phyloP scores from a whole-genome alignment of 2,113 vertebrate species.

The Eulacestoma nigropectus region DNA sequence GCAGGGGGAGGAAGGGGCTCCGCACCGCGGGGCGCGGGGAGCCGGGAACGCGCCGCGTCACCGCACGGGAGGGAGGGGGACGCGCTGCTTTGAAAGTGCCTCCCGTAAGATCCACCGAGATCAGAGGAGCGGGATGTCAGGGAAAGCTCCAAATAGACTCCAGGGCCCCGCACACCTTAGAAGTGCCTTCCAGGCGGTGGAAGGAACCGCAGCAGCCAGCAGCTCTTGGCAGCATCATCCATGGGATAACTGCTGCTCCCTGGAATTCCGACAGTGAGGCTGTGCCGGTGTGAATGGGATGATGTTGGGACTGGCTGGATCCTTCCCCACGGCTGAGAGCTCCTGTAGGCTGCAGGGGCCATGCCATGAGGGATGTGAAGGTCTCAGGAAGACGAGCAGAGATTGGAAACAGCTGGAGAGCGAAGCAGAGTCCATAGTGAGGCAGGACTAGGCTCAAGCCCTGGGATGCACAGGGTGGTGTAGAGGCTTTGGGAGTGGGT shows the following conservation, averaged over 20 bases:
- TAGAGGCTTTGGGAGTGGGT: background rate
- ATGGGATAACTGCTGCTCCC: accelerated
- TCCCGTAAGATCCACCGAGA: background rate
- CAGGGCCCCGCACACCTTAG: accelerated
- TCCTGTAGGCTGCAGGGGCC: background rate
- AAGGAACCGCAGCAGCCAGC: background rate
- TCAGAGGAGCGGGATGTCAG: background rate
- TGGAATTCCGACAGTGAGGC: background rate
- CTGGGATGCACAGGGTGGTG: background rate
- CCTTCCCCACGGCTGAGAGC: background rate
- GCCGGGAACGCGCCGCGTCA: background rate
- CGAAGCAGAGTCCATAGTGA: accelerated
- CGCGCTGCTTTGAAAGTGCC: background rate
- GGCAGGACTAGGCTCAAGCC: background rate
- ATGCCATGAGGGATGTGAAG: accelerated
- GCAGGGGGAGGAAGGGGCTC: background rate
- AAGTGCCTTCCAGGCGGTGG: background rate
- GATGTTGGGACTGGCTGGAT: background rate
- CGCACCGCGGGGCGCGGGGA: background rate
- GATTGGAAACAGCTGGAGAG: background rate
- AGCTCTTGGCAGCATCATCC: background rate
- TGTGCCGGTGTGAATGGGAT: background rate
- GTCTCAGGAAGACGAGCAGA: accelerated
- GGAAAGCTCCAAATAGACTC: background rate
- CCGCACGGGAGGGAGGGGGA: background rate